Evolutionary conservation across 2,888 invertebrate genomes (phyloP), one percentile per base, ranked within the genome.

Genomic region (Erebia epiphron): DNA sequence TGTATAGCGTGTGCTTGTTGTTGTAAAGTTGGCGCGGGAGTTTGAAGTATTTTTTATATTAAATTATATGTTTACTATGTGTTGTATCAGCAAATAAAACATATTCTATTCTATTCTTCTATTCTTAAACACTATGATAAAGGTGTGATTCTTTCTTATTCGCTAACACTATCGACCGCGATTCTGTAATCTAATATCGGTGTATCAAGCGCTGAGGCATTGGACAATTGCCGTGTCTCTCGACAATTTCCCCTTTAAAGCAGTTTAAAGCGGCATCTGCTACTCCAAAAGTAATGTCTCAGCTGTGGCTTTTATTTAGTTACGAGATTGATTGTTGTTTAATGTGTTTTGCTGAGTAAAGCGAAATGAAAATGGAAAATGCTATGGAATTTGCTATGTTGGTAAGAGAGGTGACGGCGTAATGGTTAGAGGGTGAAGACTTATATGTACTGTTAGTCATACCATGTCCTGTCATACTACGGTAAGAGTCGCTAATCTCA

Each of bases 201-300:
- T 79, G 78, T 80, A 79, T 61, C 61, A 18, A 18, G 43, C 61
- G 46, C 79, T 77, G 78, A 79, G 75, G 75, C 73, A 72, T 70
- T 70, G 64, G 68, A 68, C 62, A 76, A 73, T 72, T 67, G 66
- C 66, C 54, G 58, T 79, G 81, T 83, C 80, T 62, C 62, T 49
- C 13, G 46, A 72, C 73, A 71, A 69, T 75, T 81, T 80, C 81
- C 79, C 77, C 80, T 82, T 80, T 63, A 69, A 81, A 75, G 81
- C 82, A 79, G 85, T 83, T 83, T 67, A 67, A 78, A 77, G 80
- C 79, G 76, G 78, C 73, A 62, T 69, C 68, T 66, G 73, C 75
- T 74, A 76, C 69, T 75, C 78, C 75, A 76, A 58, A 77, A 82
- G 82, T 77, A 80, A 79, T 82, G 83, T 50, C 41, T 49, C 46